These are phyloP conservation scores for Philaenus spumarius DNA, from an alignment of 1,140 invertebrate genomes.

Conservation along the genomic window DNA sequence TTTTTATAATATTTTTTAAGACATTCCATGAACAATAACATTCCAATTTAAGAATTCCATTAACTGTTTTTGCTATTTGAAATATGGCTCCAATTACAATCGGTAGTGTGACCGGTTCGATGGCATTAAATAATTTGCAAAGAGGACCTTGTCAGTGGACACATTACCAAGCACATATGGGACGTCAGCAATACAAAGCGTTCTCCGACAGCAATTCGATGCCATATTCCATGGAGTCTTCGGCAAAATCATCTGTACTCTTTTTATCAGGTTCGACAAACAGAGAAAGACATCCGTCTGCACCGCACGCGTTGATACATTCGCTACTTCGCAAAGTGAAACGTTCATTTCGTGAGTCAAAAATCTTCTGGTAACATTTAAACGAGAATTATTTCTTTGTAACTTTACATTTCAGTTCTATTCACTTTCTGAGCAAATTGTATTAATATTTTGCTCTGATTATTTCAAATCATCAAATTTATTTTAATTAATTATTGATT, in stretches of 20 bases:
- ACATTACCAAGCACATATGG: conserved; percentile 8
- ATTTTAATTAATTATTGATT: no score
- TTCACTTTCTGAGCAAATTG: no score
- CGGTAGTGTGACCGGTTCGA: conserved; percentile 8
- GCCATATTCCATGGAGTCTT: background rate
- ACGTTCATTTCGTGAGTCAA: conserved; percentile 21
- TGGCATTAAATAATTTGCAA: conserved; percentile 1
- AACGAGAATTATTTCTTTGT: no score
- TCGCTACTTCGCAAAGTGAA: conserved; percentile 22
- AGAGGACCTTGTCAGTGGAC: conserved; percentile 6
- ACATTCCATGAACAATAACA: no score
- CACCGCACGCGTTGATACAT: conserved; percentile 16
- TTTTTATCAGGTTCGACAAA: background rate
- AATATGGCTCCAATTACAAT: conserved; percentile 5
- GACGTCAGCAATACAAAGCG: background rate
- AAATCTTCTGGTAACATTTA: no score
- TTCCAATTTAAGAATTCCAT: conserved; percentile 25
- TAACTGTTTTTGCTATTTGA: conserved; percentile 26
- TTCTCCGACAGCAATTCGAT: background rate
- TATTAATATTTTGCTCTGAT: no score
- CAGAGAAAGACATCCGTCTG: background rate
- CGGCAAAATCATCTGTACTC: background rate
- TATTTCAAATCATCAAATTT: no score
- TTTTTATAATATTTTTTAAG: no score
- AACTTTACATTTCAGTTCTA: no score